phyloP scores from a whole-genome alignment of 2,888 invertebrate genomes.

The Argynnis bischoffii region DNA sequence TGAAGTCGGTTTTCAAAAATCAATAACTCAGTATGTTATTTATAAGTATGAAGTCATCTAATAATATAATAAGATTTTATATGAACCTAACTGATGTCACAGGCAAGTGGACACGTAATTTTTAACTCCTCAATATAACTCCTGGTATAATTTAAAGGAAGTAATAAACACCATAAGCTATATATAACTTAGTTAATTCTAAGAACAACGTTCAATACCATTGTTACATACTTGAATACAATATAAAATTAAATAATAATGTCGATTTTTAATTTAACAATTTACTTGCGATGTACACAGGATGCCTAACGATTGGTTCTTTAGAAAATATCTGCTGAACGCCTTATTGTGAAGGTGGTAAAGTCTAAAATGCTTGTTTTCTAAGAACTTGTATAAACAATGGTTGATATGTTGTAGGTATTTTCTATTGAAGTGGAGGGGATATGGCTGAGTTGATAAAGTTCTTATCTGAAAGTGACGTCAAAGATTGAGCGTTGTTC shows the following conservation, averaged over 20 bases:
- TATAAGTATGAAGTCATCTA: neutral
- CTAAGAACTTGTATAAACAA: slow-evolving; percentile 38
- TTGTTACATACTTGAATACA: slow-evolving; percentile 2
- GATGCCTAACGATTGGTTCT: slow-evolving; percentile 7
- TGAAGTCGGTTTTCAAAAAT: too few species aligned
- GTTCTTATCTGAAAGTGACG: too few species aligned
- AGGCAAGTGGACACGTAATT: neutral
- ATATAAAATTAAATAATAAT: slow-evolving; percentile 1
- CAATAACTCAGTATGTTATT: too few species aligned
- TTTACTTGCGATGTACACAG: slow-evolving; percentile 19
- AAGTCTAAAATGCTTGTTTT: slow-evolving; percentile 8
- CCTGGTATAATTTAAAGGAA: slow-evolving; percentile 4
- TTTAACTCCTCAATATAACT: neutral
- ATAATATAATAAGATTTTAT: neutral
- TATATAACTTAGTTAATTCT: neutral
- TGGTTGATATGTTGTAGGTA: too few species aligned
- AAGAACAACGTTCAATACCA: neutral
- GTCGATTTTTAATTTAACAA: slow-evolving; percentile 23
- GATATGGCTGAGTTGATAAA: too few species aligned
- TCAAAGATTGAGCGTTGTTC: too few species aligned
- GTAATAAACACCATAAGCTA: slow-evolving; percentile 7
- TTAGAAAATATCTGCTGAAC: neutral
- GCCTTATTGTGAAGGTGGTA: slow-evolving; percentile 11
- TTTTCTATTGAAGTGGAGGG: too few species aligned
- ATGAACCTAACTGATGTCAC: neutral